A percentile compares a stretch with the other conserved stretches of the same genome.
These are phyloP conservation scores for Ruditapes philippinarum DNA, from an alignment of 1,140 invertebrate species.

Conservation along the genomic window DNA sequence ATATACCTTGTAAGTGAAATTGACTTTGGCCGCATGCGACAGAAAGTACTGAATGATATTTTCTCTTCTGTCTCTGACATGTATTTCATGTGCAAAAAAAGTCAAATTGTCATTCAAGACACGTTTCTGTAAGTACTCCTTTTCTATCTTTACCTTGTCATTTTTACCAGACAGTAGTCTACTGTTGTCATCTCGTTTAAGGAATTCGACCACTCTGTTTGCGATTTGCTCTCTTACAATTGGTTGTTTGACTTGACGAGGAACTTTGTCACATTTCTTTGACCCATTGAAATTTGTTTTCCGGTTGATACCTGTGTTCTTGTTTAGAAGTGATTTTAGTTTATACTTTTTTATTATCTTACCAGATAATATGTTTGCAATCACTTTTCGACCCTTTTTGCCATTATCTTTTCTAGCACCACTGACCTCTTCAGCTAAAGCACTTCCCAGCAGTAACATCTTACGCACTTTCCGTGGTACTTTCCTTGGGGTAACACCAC, in stretches of 20 bases:
- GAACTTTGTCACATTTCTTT: conserved; percentile 18
- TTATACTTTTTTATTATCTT: conserved; percentile 47
- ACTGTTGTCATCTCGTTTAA: no score
- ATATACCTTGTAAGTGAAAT: no score
- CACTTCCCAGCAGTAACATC: conserved; percentile 21
- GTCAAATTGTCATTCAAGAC: no score
- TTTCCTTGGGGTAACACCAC: background rate
- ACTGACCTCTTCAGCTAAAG: conserved; percentile 19
- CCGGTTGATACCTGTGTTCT: background rate
- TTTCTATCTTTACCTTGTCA: conserved; percentile 36
- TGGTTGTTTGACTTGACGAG: background rate
- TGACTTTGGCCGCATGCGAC: no score
- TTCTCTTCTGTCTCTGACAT: no score
- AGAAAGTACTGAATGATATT: no score
- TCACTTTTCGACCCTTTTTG: background rate
- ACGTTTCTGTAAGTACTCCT: conserved; percentile 18
- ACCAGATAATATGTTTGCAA: background rate
- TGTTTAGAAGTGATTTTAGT: background rate
- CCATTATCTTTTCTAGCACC: background rate
- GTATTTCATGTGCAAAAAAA: no score
- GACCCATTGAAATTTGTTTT: background rate
- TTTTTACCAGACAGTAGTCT: conserved; percentile 57
- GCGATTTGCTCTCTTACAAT: background rate
- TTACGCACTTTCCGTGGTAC: background rate
- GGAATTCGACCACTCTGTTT: no score